These are phyloP conservation scores for Coregonus sp. DNA, from an alignment of 2,797 vertebrate genomes.

Conservation along the genomic window DNA sequence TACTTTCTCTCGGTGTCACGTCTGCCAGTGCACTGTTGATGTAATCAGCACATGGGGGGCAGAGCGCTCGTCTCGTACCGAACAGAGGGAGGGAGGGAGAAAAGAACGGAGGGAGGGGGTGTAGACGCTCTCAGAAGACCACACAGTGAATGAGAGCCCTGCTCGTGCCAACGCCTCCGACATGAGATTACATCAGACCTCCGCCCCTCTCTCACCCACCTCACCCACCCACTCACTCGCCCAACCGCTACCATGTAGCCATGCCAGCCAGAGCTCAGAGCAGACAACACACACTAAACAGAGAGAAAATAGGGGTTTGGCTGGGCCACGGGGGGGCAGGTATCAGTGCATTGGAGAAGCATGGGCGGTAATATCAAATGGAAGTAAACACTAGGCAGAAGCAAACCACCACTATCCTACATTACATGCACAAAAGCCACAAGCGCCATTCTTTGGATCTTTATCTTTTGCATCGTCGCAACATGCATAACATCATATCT, in stretches of 20 bases:
- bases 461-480: neutral
- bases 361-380: conserved; percentile 52
- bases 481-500: neutral
- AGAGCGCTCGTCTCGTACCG: conserved; percentile 40
- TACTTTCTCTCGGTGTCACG: conserved; percentile 65
- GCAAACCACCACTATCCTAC: conserved; percentile 67
- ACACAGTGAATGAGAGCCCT: conserved; percentile 51
- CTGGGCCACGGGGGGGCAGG: conserved; percentile 17
- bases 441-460: conserved; percentile 31
- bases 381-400: conserved; percentile 53
- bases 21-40: conserved; percentile 62
- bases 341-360: neutral
- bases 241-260: conserved; percentile 1
- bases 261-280: neutral
- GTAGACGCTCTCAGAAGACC: conserved; percentile 54
- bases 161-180: conserved; percentile 40
- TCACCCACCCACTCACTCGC: conserved; percentile 16
- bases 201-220: conserved; percentile 28
- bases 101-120: neutral
- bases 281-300: conserved; percentile 1
- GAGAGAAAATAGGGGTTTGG: conserved; percentile 7
- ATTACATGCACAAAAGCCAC: conserved; percentile 63
- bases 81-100: conserved; percentile 9
- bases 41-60: conserved; percentile 62
- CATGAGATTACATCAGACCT: conserved; percentile 32